Conservation (phyloP, 2,888 invertebrate species). For the Hemaris fuciformis region DNA sequence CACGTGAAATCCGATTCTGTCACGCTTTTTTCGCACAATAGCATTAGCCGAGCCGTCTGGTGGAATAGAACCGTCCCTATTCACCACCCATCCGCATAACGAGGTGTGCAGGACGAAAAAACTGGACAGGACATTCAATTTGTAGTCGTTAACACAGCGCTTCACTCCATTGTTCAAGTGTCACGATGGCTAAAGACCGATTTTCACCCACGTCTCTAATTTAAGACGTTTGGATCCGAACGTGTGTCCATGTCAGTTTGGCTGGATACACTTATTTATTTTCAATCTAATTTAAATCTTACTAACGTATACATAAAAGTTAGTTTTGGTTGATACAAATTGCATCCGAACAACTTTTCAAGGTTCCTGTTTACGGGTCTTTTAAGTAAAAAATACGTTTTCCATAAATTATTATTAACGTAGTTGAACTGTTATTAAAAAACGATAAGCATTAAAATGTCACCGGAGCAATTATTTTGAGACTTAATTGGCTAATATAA, state of each 20-base stretch:
- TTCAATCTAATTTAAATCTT: not conserved
- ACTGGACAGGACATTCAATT: conserved; percentile 60
- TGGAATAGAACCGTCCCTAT: conserved; percentile 43
- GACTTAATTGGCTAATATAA: not conserved
- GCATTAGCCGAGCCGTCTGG: conserved; percentile 30
- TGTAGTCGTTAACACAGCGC: conserved; percentile 56
- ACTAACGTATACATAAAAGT: too few species aligned
- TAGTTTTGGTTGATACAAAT: too few species aligned
- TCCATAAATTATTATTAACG: not conserved
- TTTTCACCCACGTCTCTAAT: not conserved
- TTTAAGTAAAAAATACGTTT: too few species aligned
- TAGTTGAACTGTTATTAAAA: not conserved
- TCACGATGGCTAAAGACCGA: conserved; percentile 37
- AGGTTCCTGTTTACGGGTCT: too few species aligned
- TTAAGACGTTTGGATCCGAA: not conserved
- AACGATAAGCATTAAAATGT: not conserved
- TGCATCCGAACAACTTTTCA: too few species aligned
- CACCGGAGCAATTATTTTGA: not conserved
- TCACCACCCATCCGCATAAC: conserved; percentile 45
- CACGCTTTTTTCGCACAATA: conserved; percentile 60
- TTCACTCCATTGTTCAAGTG: conserved; percentile 50
- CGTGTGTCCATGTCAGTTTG: not conserved
- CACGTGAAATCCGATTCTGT: conserved; percentile 49
- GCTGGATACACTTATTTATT: not conserved
- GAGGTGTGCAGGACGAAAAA: conserved; percentile 48